Evolutionary conservation across 2,797 vertebrate species (phyloP).

Genomic region (Oreochromis mossambicus): DNA sequence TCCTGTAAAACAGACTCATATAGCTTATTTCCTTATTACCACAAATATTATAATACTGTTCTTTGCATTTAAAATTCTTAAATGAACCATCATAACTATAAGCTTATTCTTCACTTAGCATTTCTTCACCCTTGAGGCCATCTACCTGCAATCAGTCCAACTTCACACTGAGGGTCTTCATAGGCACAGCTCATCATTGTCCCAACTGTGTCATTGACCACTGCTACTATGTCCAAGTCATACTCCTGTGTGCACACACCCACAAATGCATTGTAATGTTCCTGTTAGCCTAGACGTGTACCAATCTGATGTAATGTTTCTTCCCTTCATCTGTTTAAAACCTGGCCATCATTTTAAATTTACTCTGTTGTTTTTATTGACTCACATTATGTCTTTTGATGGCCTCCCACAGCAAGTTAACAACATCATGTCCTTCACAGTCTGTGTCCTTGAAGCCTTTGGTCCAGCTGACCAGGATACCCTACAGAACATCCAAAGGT

Average conservation of each 20-base stretch:
- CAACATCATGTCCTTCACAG: conserved; percentile 90
- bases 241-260: conserved; percentile 79
- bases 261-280: not conserved
- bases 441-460: conserved; percentile 94
- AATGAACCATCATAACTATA: not conserved
- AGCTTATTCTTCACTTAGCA: not conserved
- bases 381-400: conserved; percentile 92
- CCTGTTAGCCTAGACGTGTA: not conserved
- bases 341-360: not conserved
- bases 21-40: not conserved
- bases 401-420: conserved; percentile 88
- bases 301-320: not conserved
- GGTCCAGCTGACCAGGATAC: conserved; percentile 88
- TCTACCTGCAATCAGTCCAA: conserved; percentile 92
- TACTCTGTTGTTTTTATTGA: not conserved
- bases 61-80: not conserved
- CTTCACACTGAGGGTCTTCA: conserved; percentile 90
- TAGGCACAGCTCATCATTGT: conserved; percentile 96
- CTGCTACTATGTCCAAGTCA: conserved; percentile 89
- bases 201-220: conserved; percentile 93
- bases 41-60: not conserved
- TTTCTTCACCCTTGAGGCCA: not conserved
- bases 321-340: not conserved
- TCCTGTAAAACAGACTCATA: conserved; percentile 67
- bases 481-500: conserved; percentile 65